Evolutionary conservation across 2,888 invertebrate species (phyloP).

Genomic region (Nowickia ferox): DNA sequence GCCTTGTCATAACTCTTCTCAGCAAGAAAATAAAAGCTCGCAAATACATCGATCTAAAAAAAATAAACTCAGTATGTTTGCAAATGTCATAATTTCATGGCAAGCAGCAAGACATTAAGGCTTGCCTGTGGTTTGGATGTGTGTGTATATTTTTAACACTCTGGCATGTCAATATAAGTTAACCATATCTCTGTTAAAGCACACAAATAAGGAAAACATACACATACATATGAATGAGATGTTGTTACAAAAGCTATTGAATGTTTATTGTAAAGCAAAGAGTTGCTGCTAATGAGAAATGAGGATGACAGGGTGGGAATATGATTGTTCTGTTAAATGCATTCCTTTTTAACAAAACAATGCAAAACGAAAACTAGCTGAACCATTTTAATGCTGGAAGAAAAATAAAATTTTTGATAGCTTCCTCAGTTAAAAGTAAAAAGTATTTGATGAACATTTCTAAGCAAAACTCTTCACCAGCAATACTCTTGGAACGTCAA

Average conservation of each 20-base stretch:
- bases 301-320: neutral
- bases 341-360: neutral
- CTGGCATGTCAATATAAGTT: slow-evolving; percentile 23
- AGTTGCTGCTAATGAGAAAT: neutral
- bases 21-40: slow-evolving; percentile 30
- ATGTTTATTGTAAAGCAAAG: neutral
- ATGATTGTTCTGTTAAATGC: neutral
- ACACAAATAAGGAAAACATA: neutral
- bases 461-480: neutral
- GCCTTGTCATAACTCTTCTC: slow-evolving; percentile 25
- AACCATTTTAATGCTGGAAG: neutral
- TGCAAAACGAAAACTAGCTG: neutral
- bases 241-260: slow-evolving; percentile 16
- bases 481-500: neutral
- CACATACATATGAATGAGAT: neutral
- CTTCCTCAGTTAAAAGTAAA: neutral
- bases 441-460: neutral
- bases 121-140: neutral
- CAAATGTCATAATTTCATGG: slow-evolving; percentile 15
- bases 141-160: neutral
- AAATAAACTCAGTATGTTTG: neutral
- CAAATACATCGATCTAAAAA: neutral
- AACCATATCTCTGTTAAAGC: slow-evolving; percentile 1
- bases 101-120: neutral
- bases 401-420: neutral